Base-by-base conservation (phyloP, 1,140 invertebrate species). In the Uloborus diversus region DNA sequence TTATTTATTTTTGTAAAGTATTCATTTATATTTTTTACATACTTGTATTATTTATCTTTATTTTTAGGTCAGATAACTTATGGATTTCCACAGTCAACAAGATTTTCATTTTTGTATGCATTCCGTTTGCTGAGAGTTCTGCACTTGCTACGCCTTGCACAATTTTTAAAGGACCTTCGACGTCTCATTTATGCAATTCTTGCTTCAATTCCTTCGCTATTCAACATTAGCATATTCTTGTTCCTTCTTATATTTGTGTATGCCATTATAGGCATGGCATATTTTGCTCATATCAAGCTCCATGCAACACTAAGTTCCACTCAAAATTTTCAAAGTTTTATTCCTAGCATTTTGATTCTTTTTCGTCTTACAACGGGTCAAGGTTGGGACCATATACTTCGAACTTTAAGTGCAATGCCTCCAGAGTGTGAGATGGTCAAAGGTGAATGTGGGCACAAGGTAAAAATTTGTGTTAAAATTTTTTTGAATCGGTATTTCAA, bases 171-270 rank as follows among this genome's bases (percentile, higher is more conserved):
- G n/a, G 96, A 97, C 84, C 98, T 99, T 84, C 90, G 97, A 85
- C 99, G 96, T 33, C 88, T 99, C 81, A 91, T 99, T 68, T 99
- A 99, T 87, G 97, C 97, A 80, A 89, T 99, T 85, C 96, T 96
- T 83, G 98, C 99, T 93, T 98, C 96, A 84, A 90, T 99, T 86
- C 96, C 96, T 82, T 96, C 96, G 79, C 91, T 99, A 66, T 97
- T 99, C 90, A 98, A 99, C 90, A 98, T 99, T 88, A 98, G 96
- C 86, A 91, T 99, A 84, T 90, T 99, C 83, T 91, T 99, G 82
- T 97, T 98, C 88, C 90, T 99, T 83, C 95, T 99, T 83, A 98
- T 99, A 94, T 99, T 99, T 88, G 99, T 99, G 87, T 99, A 98
- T 87, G 96, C 96, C 83, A 98, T 98, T 85, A 98, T 99, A 87